Evolutionary conservation across 2,797 vertebrate genomes (phyloP).

Genomic region (Synaphobranchus kaupii): DNA sequence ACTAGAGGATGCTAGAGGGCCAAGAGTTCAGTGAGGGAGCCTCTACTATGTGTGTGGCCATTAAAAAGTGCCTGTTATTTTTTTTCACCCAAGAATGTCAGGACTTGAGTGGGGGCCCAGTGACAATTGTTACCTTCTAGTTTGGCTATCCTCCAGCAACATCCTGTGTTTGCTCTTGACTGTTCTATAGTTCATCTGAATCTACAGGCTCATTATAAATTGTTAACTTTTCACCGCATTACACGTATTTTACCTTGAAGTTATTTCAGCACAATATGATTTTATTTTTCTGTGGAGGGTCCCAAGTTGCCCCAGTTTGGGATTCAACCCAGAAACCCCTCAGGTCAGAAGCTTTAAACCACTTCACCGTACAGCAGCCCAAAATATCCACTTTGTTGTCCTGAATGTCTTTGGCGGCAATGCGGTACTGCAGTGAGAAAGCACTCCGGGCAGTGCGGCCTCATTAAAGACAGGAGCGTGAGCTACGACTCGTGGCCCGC

Average conservation of each 20-base stretch:
- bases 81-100: neutral
- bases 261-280: neutral
- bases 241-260: neutral
- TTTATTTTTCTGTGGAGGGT: neutral
- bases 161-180: neutral
- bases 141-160: neutral
- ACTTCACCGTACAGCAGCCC: neutral
- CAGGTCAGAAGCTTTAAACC: neutral
- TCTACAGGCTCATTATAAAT: neutral
- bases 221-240: neutral
- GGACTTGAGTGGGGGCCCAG: neutral
- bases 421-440: neutral
- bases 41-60: neutral
- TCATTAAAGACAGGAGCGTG: neutral
- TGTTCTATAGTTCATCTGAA: neutral
- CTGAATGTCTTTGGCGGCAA: neutral
- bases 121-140: neutral
- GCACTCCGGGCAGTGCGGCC: neutral
- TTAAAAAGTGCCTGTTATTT: neutral
- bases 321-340: conserved; percentile 3
- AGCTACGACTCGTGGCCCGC: neutral
- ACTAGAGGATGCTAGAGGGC: neutral
- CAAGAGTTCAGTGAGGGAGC: neutral
- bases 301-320: neutral
- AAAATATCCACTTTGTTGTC: neutral